phyloP scores from a whole-genome alignment of 2,797 vertebrate species.

The Xenops minutus region DNA sequence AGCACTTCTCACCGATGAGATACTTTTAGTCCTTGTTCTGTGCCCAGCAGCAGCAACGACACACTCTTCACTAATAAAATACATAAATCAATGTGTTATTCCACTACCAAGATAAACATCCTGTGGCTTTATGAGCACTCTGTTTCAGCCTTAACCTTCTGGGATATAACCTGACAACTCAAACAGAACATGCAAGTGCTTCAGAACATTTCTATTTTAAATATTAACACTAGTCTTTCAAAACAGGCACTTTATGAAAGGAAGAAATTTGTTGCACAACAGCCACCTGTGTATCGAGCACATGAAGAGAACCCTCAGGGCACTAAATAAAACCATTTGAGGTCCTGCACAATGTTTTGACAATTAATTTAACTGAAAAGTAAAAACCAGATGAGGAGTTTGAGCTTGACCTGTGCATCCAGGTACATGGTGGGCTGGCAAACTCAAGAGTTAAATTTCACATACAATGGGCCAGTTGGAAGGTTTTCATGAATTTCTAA shows the following conservation, averaged over 20 bases:
- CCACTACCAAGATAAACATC: not conserved
- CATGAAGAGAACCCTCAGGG: not conserved
- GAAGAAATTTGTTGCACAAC: not conserved
- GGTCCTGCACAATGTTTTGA: not conserved
- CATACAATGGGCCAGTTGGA: not conserved
- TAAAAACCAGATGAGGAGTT: not conserved
- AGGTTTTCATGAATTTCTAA: not conserved
- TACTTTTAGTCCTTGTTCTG: slow-evolving; percentile 84
- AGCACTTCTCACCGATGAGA: slow-evolving; percentile 78
- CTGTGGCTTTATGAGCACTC: not conserved
- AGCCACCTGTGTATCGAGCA: not conserved
- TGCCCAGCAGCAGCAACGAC: slow-evolving; percentile 71
- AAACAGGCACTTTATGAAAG: not conserved
- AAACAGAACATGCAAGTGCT: not conserved
- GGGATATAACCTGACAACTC: not conserved
- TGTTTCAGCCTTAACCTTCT: not conserved
- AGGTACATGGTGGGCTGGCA: not conserved
- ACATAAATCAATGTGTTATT: not conserved
- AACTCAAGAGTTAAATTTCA: not conserved
- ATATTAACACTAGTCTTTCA: not conserved
- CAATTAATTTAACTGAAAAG: not conserved
- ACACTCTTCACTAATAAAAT: slow-evolving; percentile 81
- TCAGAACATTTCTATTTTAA: not conserved
- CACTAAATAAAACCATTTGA: not conserved
- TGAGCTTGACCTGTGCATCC: not conserved